Evolutionary conservation across 92 coral and sea anemone species (phyloP).

Genomic region (Siderastrea siderea): DNA sequence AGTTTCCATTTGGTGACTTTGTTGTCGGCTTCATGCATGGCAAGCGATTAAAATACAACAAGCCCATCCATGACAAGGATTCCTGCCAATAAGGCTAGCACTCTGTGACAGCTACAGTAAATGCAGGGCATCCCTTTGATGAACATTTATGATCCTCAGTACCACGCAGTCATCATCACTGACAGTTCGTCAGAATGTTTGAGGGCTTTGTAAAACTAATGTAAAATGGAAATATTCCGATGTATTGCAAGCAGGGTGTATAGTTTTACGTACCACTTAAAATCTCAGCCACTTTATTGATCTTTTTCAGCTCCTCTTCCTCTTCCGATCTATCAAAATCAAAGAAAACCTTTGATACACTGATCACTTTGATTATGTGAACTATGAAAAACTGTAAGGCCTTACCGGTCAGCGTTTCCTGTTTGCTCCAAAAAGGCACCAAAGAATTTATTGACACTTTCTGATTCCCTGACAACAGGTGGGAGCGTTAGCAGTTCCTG

Average conservation of each 20-base stretch:
- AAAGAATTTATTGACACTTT: slow-evolving; percentile 13
- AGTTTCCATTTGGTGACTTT: too few relatives aligned
- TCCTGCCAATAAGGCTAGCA: too few relatives aligned
- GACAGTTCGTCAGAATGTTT: too few relatives aligned
- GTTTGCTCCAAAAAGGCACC: background rate
- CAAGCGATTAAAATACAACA: too few relatives aligned
- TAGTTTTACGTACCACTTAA: slow-evolving; percentile 18
- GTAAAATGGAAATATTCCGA: background rate
- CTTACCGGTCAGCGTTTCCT: slow-evolving; percentile 6
- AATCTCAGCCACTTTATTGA: slow-evolving; percentile 17
- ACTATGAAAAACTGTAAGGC: background rate
- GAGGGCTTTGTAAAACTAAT: too few relatives aligned
- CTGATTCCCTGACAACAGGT: slow-evolving; percentile 6
- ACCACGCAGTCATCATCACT: too few relatives aligned
- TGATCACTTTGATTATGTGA: too few relatives aligned
- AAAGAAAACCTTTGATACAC: background rate
- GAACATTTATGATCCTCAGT: too few relatives aligned
- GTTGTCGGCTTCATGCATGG: too few relatives aligned
- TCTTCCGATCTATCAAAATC: background rate
- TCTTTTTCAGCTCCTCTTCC: slow-evolving; percentile 35
- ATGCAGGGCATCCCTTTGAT: too few relatives aligned
- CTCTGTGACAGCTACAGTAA: too few relatives aligned
- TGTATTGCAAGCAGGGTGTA: background rate
- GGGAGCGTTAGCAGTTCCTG: slow-evolving; percentile 42
- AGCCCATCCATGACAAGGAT: too few relatives aligned